Percentiles rank a stretch among this genome's conserved stretches.
phyloP scores from a whole-genome alignment of 1,140 invertebrate species.

The Cryptotermes secundus region DNA sequence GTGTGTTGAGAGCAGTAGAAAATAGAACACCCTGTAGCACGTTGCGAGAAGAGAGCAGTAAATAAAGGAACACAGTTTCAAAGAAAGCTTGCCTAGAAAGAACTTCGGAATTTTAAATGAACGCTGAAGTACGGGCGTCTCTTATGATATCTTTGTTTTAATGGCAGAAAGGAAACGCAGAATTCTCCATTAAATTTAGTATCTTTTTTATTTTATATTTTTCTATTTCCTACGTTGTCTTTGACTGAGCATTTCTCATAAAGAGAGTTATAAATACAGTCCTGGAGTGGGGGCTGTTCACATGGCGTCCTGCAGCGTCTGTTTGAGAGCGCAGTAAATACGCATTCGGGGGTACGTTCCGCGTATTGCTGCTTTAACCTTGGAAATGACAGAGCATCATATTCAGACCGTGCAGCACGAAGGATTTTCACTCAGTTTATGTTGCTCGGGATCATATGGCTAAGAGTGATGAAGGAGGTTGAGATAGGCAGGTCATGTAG shows the following conservation, averaged over 20 bases:
- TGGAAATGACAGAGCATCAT: too few species aligned
- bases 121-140: not conserved
- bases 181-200: not conserved
- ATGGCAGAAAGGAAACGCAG: not conserved
- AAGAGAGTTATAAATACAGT: not conserved
- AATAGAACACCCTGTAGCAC: not conserved
- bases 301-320: not conserved
- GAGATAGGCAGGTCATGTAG: too few species aligned
- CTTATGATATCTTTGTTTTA: not conserved
- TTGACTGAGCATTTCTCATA: not conserved
- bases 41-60: not conserved
- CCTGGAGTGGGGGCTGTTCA: not conserved
- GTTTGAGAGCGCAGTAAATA: too few species aligned
- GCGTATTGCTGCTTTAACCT: too few species aligned
- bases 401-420: too few species aligned
- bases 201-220: not conserved
- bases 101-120: not conserved
- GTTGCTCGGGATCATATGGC: too few species aligned
- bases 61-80: slow-evolving; percentile 10
- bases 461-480: too few species aligned
- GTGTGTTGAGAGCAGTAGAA: too few species aligned
- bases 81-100: not conserved
- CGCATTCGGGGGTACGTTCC: too few species aligned
- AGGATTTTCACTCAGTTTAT: too few species aligned
- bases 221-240: not conserved